Evolutionary conservation across 2,888 invertebrate genomes (phyloP).

Genomic region (Chironomus tentans): DNA sequence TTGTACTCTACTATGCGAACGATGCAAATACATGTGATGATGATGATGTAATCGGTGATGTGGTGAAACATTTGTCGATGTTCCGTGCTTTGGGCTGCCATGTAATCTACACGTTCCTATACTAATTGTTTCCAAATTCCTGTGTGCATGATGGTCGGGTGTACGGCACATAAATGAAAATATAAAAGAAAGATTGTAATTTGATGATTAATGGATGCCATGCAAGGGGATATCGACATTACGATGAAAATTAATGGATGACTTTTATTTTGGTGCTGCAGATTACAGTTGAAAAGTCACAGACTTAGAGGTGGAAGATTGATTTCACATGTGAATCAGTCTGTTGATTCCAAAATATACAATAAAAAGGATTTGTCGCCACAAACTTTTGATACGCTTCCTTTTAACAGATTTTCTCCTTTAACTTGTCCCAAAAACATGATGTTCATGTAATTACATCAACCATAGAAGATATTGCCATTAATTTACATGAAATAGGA

Average conservation of each 20-base stretch:
- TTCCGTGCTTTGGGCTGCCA: constrained; percentile 42
- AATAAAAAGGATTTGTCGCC: no score
- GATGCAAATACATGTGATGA: constrained; percentile 21
- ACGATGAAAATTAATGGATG: not conserved
- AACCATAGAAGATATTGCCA: no score
- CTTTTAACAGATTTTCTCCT: no score
- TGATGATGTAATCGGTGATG: constrained; percentile 33
- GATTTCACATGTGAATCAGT: no score
- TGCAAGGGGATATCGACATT: not conserved
- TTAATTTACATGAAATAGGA: no score
- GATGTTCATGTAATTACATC: no score
- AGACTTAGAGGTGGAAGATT: no score
- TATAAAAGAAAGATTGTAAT: not conserved
- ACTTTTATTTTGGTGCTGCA: not conserved
- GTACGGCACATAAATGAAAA: not conserved
- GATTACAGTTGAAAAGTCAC: no score
- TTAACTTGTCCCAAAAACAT: no score
- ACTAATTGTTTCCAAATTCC: constrained; percentile 29
- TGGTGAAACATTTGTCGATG: constrained; percentile 42
- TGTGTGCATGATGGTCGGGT: not conserved
- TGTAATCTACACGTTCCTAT: constrained; percentile 36
- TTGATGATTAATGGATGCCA: no score
- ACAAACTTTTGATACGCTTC: no score
- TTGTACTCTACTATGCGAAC: constrained; percentile 36
- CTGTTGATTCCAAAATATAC: no score